These are phyloP conservation scores for Pyrocephalus nanus DNA, from an alignment of 2,797 vertebrate genomes.

Conservation along the genomic window DNA sequence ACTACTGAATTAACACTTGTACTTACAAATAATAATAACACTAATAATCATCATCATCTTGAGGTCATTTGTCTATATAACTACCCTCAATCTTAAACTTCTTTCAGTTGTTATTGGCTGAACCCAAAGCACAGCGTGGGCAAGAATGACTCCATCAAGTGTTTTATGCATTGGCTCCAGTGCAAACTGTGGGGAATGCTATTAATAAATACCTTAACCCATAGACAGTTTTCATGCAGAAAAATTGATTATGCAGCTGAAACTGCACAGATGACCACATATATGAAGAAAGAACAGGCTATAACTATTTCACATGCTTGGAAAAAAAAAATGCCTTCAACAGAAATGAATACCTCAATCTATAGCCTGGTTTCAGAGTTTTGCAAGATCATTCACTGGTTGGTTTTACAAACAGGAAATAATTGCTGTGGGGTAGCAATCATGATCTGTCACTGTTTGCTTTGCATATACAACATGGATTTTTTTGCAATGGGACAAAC, in stretches of 20 bases:
- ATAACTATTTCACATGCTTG: background rate
- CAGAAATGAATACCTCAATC: background rate
- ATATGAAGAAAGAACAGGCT: background rate
- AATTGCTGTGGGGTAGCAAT: constrained; percentile 31
- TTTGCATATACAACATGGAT: background rate
- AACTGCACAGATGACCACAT: background rate
- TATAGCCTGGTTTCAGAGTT: background rate
- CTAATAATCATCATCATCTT: background rate
- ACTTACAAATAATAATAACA: background rate
- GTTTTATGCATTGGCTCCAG: background rate
- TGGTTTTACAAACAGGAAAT: constrained; percentile 29
- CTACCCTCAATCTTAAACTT: background rate
- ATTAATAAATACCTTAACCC: background rate
- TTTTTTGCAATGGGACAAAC: background rate
- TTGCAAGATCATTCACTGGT: background rate
- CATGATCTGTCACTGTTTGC: background rate
- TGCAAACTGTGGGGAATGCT: background rate
- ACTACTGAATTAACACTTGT: background rate
- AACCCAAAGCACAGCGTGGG: background rate
- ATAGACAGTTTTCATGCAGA: background rate
- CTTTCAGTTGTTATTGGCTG: background rate
- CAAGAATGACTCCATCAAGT: background rate
- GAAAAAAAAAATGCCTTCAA: background rate
- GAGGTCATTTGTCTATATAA: background rate
- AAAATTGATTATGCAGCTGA: background rate